Evolutionary conservation across 2,888 invertebrate species (phyloP), one percentile per base, ranked within the genome.

Genomic region (Chloroclysta siterata): DNA sequence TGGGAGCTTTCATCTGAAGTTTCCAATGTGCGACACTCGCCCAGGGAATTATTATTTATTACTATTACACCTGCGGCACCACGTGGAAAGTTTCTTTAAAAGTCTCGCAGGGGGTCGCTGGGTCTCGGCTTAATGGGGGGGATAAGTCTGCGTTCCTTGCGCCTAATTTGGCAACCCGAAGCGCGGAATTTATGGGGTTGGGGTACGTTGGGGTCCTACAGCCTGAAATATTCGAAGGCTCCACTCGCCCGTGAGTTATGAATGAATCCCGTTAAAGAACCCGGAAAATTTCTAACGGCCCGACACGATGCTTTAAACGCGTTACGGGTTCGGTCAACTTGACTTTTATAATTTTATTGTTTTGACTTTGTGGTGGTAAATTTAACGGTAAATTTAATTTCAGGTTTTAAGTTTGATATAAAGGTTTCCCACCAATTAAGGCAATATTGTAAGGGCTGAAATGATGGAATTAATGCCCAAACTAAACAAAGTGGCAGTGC

Each of bases 91-190:
- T 90, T 88, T 81, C 77, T 78, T 80, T 77, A 80, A 82, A 82
- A 86, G 84, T 85, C 81, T 77, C 79, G 77, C 79, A 70, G 72
- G 66, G 67, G 68, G 68, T 70, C 70, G 75, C 72, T 71, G 81
- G 77, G 85, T 57, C 52, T 58, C 63, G 60, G 57, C 52, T 61
- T 88, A 90, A 90, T 89, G 88, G 88, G 81, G 78, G 85, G 81
- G 85, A 89, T 89, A 88, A 89, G 85, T 88, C 87, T 88, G 80
- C 85, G 82, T 83, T 89, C 82, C 90, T 91, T 85, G 86, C 92
- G 92, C 92, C 92, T 92, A 92, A 93, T 92, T 93, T 93, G 91
- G 92, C 92, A 91, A 86, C 89, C 89, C 90, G 91, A 90, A 89
- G 89, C 90, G 86, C 88, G 91, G 92, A 93, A 93, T 93, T 92